Percentiles rank a stretch among this genome's conserved stretches.
Conservation (phyloP, 2,797 vertebrate species). For the Lepidocolaptes lacrymiger region DNA sequence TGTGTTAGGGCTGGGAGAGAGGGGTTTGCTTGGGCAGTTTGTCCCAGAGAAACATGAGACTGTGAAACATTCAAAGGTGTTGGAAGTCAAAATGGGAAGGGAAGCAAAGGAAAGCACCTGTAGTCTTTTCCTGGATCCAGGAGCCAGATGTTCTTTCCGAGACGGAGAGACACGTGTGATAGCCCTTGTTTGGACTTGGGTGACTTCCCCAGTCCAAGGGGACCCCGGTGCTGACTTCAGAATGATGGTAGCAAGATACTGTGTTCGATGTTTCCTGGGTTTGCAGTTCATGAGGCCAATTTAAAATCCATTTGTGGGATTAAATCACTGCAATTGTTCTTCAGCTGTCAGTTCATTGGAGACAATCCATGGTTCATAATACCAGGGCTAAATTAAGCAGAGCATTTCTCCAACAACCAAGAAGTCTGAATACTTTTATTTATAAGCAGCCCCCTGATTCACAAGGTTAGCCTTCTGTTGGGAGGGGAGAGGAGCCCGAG, state of each 20-base stretch:
- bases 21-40: neutral
- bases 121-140: neutral
- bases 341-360: neutral
- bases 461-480: neutral
- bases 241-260: neutral
- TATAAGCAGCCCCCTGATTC: neutral
- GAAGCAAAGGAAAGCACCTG: neutral
- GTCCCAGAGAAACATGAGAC: neutral
- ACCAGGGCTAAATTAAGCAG: neutral
- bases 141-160: neutral
- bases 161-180: rapidly evolving
- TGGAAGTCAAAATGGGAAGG: neutral
- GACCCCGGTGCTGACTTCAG: neutral
- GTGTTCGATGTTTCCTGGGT: neutral
- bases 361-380: neutral
- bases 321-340: conserved; percentile 37
- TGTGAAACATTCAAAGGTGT: rapidly evolving
- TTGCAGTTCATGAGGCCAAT: neutral
- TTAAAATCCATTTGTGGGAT: neutral
- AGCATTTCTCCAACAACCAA: neutral
- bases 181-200: neutral
- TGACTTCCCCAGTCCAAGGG: neutral
- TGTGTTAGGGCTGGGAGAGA: neutral
- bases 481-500: neutral
- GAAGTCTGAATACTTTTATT: neutral